Evolutionary conservation across 2,797 vertebrate species (phyloP).

Genomic region (Orientallactaga sibirica): DNA sequence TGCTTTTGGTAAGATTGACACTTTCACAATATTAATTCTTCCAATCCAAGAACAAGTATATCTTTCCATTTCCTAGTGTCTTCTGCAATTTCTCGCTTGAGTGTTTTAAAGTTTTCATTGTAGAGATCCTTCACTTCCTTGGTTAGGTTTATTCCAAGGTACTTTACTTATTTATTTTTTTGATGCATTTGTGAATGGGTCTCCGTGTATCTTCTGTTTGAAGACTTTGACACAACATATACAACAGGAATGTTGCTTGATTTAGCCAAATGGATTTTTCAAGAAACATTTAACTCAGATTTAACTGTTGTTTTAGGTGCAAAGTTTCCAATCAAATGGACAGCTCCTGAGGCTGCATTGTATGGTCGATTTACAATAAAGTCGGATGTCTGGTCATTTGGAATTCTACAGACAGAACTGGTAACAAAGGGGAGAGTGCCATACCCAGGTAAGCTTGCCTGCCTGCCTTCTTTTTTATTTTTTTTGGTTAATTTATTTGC

Average conservation of each 20-base stretch:
- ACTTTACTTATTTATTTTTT: no score
- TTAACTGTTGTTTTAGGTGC: constrained; percentile 90
- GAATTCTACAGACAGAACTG: constrained; percentile 95
- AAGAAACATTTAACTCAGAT: constrained; percentile 38
- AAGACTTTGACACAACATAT: constrained; percentile 28
- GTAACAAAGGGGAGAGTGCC: constrained; percentile 98
- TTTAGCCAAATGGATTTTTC: constrained; percentile 46
- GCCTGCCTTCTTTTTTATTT: neutral
- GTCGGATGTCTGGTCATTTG: constrained; percentile 98
- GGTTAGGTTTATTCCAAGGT: no score
- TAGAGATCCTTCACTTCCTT: no score
- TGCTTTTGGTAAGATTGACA: no score
- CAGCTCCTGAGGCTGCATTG: constrained; percentile 95
- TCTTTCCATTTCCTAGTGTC: no score
- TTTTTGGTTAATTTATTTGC: no score
- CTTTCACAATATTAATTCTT: no score
- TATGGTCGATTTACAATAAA: constrained; percentile 98
- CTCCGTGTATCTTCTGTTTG: neutral
- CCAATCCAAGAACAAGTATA: no score
- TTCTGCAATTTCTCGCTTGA: no score
- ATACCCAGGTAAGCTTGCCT: constrained; percentile 93
- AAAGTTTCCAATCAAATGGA: constrained; percentile 99
- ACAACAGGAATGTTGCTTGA: neutral
- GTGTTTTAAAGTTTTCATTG: no score
- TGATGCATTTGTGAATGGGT: no score